Conservation (phyloP, 2,888 invertebrate genomes). For the Lasioglossum marginatum region DNA sequence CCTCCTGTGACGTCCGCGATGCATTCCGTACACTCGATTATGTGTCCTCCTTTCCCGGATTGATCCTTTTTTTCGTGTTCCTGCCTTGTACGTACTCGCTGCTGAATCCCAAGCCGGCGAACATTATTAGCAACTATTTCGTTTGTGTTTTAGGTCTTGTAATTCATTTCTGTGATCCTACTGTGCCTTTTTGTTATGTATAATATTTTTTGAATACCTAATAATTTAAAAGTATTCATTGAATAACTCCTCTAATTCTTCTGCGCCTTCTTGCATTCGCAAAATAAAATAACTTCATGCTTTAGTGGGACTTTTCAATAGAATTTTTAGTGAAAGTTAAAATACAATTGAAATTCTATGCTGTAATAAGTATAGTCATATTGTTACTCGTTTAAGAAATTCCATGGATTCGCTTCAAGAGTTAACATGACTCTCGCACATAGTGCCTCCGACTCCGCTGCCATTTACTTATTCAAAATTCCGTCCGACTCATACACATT, state of each 20-base stretch:
- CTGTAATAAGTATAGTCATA: not conserved
- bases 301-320: not conserved
- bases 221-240: not conserved
- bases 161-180: too few relatives aligned
- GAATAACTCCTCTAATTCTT: not conserved
- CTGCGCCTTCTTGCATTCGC: not conserved
- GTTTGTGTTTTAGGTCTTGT: not conserved
- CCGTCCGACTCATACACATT: not conserved
- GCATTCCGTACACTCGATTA: conserved; percentile 49
- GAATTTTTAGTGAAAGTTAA: not conserved
- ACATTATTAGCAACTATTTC: not conserved
- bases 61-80: not conserved
- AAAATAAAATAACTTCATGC: not conserved
- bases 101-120: not conserved
- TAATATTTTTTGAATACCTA: too few relatives aligned
- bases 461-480: conserved; percentile 10
- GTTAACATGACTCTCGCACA: not conserved
- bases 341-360: not conserved
- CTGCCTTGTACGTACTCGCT: not conserved
- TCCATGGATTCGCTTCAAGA: not conserved
- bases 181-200: too few relatives aligned
- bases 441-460: too few relatives aligned
- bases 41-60: not conserved
- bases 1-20: conserved; percentile 6
- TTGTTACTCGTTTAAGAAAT: not conserved